Evolutionary conservation across 2,113 vertebrate genomes (phyloP), one percentile per base, ranked within the genome.

Genomic region (Notarius lentiginosus): DNA sequence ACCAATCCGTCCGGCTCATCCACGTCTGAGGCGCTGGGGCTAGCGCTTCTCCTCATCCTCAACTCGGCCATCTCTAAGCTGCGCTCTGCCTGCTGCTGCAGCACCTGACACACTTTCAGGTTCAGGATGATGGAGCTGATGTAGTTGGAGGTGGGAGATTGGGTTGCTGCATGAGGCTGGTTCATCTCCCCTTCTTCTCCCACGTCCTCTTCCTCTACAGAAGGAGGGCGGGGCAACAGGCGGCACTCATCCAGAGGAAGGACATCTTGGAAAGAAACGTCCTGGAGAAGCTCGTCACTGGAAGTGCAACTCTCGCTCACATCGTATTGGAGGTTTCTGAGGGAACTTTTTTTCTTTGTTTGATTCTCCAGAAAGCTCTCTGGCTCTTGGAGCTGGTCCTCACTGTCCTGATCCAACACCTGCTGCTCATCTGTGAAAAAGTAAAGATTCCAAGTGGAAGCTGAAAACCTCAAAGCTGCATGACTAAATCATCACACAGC

Each of bases 71-170:
- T 34, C 30, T 88, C 86, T 60, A 94, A 88, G 77, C 82, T 90
- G 66, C 58, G 66, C 83, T 86, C 88, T 2, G 87, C 76, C 84
- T 93, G 86, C 88, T 91, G 89, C 88, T 92, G 61, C 65, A 94
- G 87, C 72, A 90, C 90, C 82, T 76, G 85, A 41, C 89, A 92
- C 79, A 92, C 92, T 86, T 93, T 92, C 60, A 92, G 90, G 88
- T 94, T 91, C 12, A 92, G 90, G 7, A 88, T 82, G 17, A 89
- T 90, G 75, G 88, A 88, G 77, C 89, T 89, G 63, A 91, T 84
- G 84, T 90, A 51, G 70, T 88, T 83, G 5, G 47, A 82, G 65
- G 84, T 7, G 14, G 34, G 73, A 41, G 8, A 14, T 12, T 51
- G 73, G 24, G 53, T 53, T 47, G 20, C n/a, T 65, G 5, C 7